Evolutionary conservation across 2,797 vertebrate genomes (phyloP), one percentile per base, ranked within the genome.

Genomic region (Apogon hyalosoma): DNA sequence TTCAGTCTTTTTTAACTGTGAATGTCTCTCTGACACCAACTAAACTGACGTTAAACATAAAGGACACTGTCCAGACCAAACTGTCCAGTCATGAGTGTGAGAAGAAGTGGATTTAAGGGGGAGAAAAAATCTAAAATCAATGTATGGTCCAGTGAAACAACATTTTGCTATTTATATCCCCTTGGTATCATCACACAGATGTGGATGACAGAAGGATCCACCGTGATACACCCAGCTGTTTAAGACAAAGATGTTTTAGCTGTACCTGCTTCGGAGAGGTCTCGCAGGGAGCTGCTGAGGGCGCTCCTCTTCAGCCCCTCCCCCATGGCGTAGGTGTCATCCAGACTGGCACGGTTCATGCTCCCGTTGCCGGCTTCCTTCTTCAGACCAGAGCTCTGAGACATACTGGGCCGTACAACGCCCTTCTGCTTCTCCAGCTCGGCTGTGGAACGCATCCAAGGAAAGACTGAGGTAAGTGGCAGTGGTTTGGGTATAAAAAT

Each of bases 371-470:
- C 96, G 0, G 94, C 90, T 42, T 99, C 98, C 84, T 97, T 98
- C 89, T 98, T 98, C 82, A 98, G 92, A 45, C 96, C 97, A 19
- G 96, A 97, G 88, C 97, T 97, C 79, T 98, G 97, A 31, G 97
- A 98, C 93, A 98, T 96, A 89, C 96, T 97, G 80, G 97, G 96
- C 36, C 98, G 93, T 39, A 99, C 96, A 38, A 98, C 93, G 0
- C 98, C 97, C 79, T 98, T 99, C 94, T 99, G 98, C 81, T 99
- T 99, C 91, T 99, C 97, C 49, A 99, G 93, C 89, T 99, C 98
- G 3, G 97, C 98, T 99, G 92, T 55, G 69, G 67, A 69, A n/a
- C 62, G 21, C 6, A 61, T 45, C 50, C 68, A 40, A 14, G 69
- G 56, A 80, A 62, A 81, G 16, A 69, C 21, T 24, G 69, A 68